phyloP scores from a whole-genome alignment of 1,140 invertebrate species.

The Lasioglossum albipes region DNA sequence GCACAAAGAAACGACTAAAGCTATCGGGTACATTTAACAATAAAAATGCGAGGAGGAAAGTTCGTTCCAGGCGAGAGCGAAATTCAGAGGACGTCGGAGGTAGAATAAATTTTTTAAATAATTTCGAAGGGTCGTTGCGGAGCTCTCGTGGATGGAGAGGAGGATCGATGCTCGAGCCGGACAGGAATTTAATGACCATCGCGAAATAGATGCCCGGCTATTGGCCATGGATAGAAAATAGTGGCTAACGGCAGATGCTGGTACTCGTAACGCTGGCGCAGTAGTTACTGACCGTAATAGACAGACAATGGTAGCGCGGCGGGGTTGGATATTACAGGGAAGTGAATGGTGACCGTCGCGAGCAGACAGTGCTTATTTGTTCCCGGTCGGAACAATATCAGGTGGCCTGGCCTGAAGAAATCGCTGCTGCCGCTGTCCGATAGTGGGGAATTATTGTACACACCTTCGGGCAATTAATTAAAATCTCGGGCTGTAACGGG shows the following conservation, averaged over 20 bases:
- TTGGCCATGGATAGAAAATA: conserved; percentile 30
- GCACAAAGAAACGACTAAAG: too few relatives aligned
- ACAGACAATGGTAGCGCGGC: conserved; percentile 45
- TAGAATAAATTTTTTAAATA: too few relatives aligned
- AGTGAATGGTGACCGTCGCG: conserved; percentile 31
- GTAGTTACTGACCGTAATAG: conserved; percentile 61
- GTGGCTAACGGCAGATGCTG: conserved; percentile 22
- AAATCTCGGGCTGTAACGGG: neutral
- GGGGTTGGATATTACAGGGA: conserved; percentile 28
- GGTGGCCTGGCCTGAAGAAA: conserved; percentile 6
- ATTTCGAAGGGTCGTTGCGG: too few relatives aligned
- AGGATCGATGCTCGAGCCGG: neutral
- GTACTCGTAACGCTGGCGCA: conserved; percentile 27
- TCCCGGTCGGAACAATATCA: conserved; percentile 15
- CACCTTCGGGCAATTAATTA: conserved; percentile 37
- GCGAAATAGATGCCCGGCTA: conserved; percentile 15
- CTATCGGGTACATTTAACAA: too few relatives aligned
- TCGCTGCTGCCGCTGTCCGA: neutral
- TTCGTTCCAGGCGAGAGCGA: too few relatives aligned
- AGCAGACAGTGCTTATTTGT: conserved; percentile 34
- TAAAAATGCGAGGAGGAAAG: too few relatives aligned
- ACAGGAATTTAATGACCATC: conserved; percentile 23
- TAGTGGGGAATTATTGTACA: conserved; percentile 53
- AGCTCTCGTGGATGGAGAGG: neutral
- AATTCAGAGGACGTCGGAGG: too few relatives aligned